A percentile compares a stretch with the other conserved stretches of the same genome.
phyloP scores from a whole-genome alignment of 2,888 invertebrate species.

The Eilema depressum region DNA sequence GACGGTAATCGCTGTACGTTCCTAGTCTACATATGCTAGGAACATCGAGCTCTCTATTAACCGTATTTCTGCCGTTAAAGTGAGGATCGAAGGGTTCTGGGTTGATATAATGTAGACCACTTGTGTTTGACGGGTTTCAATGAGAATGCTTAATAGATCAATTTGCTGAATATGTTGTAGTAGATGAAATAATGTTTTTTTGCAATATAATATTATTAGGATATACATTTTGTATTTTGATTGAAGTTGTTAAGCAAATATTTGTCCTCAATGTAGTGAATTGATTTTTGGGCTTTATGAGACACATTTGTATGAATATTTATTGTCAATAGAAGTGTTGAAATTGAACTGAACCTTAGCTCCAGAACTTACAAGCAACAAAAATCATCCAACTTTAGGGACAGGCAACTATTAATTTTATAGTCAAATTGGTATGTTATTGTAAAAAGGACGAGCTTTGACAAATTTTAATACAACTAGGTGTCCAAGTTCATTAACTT shows the following conservation, averaged over 20 bases:
- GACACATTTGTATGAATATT: not conserved
- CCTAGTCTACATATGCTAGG: slow-evolving; percentile 11
- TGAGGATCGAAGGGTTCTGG: slow-evolving; percentile 12
- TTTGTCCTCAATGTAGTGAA: not conserved
- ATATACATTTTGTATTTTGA: not conserved
- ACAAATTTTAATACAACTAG: no score
- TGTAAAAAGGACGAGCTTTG: no score
- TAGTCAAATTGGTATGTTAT: no score
- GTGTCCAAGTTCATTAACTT: no score
- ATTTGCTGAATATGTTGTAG: not conserved
- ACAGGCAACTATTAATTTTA: no score
- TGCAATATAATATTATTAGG: not conserved
- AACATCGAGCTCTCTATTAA: slow-evolving; percentile 14
- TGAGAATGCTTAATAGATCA: not conserved
- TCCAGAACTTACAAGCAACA: no score
- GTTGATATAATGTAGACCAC: slow-evolving; percentile 2
- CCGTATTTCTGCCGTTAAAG: slow-evolving; percentile 11
- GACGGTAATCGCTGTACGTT: slow-evolving; percentile 37
- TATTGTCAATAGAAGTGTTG: not conserved
- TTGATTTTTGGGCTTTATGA: no score
- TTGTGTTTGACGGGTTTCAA: slow-evolving; percentile 14
- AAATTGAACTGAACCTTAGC: not conserved
- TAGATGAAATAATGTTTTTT: not conserved
- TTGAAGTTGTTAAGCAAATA: not conserved
- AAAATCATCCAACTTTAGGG: no score